Conservation (phyloP, 1,140 invertebrate genomes). For the Calliopsis andreniformis region DNA sequence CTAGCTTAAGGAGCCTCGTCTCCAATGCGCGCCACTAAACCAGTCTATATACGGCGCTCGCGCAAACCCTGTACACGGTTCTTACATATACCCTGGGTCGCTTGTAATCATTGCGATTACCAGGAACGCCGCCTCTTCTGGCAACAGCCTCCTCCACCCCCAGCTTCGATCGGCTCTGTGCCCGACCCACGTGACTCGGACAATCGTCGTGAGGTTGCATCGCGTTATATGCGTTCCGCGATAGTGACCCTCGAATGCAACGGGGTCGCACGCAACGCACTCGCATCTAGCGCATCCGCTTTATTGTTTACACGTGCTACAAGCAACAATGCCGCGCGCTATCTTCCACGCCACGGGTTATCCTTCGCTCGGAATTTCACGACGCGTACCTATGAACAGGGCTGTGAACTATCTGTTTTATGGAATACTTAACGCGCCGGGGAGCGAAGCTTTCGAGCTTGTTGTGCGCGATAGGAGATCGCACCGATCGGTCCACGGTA, state of each 20-base stretch:
- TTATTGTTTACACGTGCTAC: conserved; percentile 50
- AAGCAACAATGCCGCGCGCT: conserved; percentile 40
- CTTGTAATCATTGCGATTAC: conserved; percentile 70
- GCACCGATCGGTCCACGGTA: conserved; percentile 10
- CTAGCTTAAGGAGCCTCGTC: conserved; percentile 40
- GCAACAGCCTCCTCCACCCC: neutral
- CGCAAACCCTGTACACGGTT: conserved; percentile 54
- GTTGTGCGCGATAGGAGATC: conserved; percentile 43
- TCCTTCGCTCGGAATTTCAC: conserved; percentile 26
- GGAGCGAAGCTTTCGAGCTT: conserved; percentile 33
- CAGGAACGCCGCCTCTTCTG: conserved; percentile 45
- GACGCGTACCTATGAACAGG: conserved; percentile 26
- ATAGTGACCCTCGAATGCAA: conserved; percentile 27
- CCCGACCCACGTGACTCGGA: conserved; percentile 7
- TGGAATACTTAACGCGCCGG: conserved; percentile 46
- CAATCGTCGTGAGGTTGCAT: conserved; percentile 7
- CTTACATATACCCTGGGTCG: conserved; percentile 60
- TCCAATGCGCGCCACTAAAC: conserved; percentile 54
- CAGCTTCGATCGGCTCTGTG: too few relatives aligned
- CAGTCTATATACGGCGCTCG: conserved; percentile 60
- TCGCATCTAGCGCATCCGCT: conserved; percentile 36
- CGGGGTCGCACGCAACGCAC: conserved; percentile 28
- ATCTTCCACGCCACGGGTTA: conserved; percentile 17
- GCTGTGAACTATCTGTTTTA: conserved; percentile 25
- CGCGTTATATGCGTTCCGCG: neutral